phyloP scores from a whole-genome alignment of 2,797 vertebrate species.

The Triplophysa bombifrons region DNA sequence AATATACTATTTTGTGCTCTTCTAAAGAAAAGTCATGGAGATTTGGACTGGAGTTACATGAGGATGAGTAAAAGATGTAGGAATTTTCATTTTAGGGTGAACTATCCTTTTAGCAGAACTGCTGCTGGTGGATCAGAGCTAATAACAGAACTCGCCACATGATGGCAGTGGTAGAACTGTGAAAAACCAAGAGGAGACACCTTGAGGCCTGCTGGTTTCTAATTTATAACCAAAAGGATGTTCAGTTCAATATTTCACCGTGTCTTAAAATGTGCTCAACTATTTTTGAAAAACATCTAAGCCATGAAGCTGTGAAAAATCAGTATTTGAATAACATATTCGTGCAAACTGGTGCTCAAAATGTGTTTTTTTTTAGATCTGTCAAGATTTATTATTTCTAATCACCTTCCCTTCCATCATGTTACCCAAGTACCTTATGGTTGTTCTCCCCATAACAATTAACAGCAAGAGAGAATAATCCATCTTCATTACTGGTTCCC shows the following conservation, averaged over 20 bases:
- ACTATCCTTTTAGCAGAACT: not conserved
- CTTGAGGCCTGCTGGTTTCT: not conserved
- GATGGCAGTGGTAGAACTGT: constrained; percentile 70
- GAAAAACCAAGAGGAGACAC: constrained; percentile 25
- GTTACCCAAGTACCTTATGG: not conserved
- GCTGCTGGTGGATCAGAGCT: not conserved
- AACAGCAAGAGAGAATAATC: not conserved
- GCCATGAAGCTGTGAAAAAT: not conserved
- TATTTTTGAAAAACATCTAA: too few species aligned
- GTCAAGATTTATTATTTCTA: too few species aligned
- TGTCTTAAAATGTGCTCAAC: not conserved
- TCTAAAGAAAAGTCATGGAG: too few species aligned
- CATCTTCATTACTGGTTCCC: constrained; percentile 1
- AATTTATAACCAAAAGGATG: not conserved
- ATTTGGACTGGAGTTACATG: too few species aligned
- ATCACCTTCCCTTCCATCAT: not conserved
- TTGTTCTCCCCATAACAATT: not conserved
- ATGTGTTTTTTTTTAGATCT: too few species aligned
- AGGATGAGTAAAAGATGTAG: too few species aligned
- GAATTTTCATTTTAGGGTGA: not conserved
- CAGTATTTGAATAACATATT: too few species aligned
- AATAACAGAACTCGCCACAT: constrained; percentile 61
- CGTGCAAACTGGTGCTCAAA: too few species aligned
- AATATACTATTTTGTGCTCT: too few species aligned
- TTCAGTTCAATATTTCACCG: not conserved